Evolutionary conservation across 2,113 vertebrate genomes (phyloP).

Genomic region (Sula dactylatra): DNA sequence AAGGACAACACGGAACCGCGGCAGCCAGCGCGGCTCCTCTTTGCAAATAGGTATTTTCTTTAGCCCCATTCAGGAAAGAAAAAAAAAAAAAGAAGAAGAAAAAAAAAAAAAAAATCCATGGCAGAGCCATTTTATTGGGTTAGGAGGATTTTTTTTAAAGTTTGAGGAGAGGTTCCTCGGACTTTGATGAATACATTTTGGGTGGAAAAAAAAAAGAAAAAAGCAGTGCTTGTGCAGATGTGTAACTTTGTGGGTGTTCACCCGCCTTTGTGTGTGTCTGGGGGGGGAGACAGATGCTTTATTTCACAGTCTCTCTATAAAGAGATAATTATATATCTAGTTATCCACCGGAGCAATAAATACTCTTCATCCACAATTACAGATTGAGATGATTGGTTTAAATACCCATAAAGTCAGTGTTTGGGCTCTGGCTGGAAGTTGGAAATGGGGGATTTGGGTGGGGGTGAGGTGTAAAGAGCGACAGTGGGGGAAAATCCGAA

Average conservation of each 20-base stretch:
- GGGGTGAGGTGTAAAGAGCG: background rate
- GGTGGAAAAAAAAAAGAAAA: background rate
- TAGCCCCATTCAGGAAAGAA: background rate
- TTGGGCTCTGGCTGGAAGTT: background rate
- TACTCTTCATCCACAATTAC: constrained; percentile 34
- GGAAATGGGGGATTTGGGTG: background rate
- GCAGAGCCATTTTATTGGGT: too few species aligned
- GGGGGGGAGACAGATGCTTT: constrained; percentile 7
- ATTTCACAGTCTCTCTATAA: constrained; percentile 26
- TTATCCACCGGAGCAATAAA: constrained; percentile 44
- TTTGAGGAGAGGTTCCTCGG: background rate
- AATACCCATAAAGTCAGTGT: constrained; percentile 15
- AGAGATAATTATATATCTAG: constrained; percentile 43
- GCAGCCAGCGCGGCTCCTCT: background rate
- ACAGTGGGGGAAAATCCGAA: rapidly evolving
- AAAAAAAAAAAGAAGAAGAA: background rate
- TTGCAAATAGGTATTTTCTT: background rate
- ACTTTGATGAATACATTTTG: background rate
- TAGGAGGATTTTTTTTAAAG: background rate
- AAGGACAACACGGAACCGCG: background rate
- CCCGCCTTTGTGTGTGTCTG: background rate
- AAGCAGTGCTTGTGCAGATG: background rate
- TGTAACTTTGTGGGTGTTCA: background rate
- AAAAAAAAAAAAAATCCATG: background rate
- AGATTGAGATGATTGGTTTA: constrained; percentile 16